These are phyloP conservation scores for Bubo scandiacus DNA, from an alignment of 2,113 vertebrate genomes.

Conservation along the genomic window DNA sequence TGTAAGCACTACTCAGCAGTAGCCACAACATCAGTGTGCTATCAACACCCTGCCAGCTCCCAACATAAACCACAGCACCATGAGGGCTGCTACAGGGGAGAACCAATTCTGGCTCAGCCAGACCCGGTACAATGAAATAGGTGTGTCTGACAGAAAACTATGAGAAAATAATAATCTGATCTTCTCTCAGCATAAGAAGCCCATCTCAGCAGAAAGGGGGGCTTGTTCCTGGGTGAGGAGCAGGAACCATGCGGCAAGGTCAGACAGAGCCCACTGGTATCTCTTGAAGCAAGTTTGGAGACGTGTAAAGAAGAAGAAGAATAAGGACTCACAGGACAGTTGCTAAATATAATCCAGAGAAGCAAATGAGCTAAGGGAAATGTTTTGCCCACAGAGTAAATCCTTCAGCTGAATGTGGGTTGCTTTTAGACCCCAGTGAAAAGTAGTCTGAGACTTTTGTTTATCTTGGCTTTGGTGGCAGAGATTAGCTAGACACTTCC, in stretches of 20 bases:
- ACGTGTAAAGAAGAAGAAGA: background rate
- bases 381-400: background rate
- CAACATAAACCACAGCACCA: too few species aligned
- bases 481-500: background rate
- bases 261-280: background rate
- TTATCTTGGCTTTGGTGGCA: background rate
- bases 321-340: background rate
- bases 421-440: background rate
- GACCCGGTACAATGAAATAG: too few species aligned
- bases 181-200: background rate
- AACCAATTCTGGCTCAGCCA: too few species aligned
- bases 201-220: fast-evolving
- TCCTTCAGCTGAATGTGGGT: background rate
- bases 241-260: background rate
- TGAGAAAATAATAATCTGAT: background rate
- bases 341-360: background rate
- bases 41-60: too few species aligned
- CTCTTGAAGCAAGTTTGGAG: background rate
- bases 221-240: background rate
- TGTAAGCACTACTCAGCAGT: too few species aligned
- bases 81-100: too few species aligned
- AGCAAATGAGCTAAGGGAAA: background rate
- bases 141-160: background rate
- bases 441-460: background rate
- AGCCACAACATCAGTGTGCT: too few species aligned